Percentiles rank a stretch among this genome's conserved stretches.
These are phyloP conservation scores for Callyntrura sp. DNA, from an alignment of 2,888 invertebrate species.

Conservation along the genomic window DNA sequence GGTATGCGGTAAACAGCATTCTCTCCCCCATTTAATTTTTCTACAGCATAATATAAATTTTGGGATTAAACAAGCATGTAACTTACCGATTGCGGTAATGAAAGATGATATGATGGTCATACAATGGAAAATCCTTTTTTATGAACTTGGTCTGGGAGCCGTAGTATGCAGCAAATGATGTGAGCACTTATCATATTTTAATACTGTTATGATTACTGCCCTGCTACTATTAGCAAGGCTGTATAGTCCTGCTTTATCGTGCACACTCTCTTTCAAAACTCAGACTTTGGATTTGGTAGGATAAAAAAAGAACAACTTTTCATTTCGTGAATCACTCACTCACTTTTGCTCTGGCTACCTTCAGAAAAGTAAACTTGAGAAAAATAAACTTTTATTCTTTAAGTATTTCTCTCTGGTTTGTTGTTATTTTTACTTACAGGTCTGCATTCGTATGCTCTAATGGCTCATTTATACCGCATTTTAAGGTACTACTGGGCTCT, in stretches of 20 bases:
- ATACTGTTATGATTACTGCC: neutral
- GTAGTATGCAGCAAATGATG: neutral
- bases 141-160: slow-evolving; percentile 2
- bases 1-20: slow-evolving; percentile 12
- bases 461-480: slow-evolving; percentile 34
- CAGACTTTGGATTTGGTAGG: slow-evolving; percentile 37
- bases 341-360: slow-evolving; percentile 33
- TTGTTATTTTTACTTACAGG: neutral
- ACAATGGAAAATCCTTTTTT: slow-evolving; percentile 25
- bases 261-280: neutral
- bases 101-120: neutral
- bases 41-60: slow-evolving; percentile 4
- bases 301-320: slow-evolving; percentile 44
- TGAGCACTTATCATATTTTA: neutral
- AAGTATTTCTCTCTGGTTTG: neutral
- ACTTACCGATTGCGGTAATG: slow-evolving; percentile 41
- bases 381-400: neutral
- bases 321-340: slow-evolving; percentile 62
- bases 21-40: neutral
- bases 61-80: slow-evolving; percentile 21
- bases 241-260: slow-evolving; percentile 39
- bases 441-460: slow-evolving; percentile 22
- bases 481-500: slow-evolving; percentile 11
- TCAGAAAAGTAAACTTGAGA: slow-evolving; percentile 23
- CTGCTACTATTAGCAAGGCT: too few species aligned